Evolutionary conservation across 2,888 invertebrate species (phyloP), one percentile per base, ranked within the genome.

Genomic region (Pollenia griseotomentosa): DNA sequence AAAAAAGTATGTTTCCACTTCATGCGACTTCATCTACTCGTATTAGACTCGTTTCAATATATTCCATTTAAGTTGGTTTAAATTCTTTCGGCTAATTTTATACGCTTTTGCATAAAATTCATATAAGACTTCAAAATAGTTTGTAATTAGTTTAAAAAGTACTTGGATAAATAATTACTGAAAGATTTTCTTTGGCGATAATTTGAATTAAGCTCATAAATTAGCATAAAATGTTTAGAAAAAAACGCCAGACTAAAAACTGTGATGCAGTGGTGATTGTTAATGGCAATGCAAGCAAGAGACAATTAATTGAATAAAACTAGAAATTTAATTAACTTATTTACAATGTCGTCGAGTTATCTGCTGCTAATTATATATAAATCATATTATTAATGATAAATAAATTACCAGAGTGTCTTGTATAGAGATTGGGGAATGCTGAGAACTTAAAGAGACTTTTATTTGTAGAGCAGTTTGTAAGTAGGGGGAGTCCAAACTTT

Each of bases 201-300:
- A 85, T 85, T 77, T 73, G 42, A 85, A 85, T 82, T 77, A 61
- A 73, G 42, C 33, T 55, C 74, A 71, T 85, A 80, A 80, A 82
- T 85, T 66, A 66, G n/a, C 8, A 42, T 77, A 48, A 57, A 65
- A 48, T 44, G 14, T 73, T 44, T 61, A 19, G 9, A 16, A 65
- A 46, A 44, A 55, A 65, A 65, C 16, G 33, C 16, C 16, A 23
- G 19, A 33, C 12, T 8, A 59, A 23, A 19, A 44, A 19, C 11
- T 42, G 55, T 40, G 14, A 40, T 59, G 59, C 55, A 11, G 23
- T 19, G 8, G 23, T 57, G 11, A 11, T 23, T 9, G 57, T 57
- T 57, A 57, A 23, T 57, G 59, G 33, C 59, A 33, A n/a, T 16
- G 16, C 42, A 42, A 42, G 9, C 19, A 19, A 19, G 19, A 19